These are phyloP conservation scores for Piaya cayana DNA, from an alignment of 2,113 vertebrate genomes.

Conservation along the genomic window DNA sequence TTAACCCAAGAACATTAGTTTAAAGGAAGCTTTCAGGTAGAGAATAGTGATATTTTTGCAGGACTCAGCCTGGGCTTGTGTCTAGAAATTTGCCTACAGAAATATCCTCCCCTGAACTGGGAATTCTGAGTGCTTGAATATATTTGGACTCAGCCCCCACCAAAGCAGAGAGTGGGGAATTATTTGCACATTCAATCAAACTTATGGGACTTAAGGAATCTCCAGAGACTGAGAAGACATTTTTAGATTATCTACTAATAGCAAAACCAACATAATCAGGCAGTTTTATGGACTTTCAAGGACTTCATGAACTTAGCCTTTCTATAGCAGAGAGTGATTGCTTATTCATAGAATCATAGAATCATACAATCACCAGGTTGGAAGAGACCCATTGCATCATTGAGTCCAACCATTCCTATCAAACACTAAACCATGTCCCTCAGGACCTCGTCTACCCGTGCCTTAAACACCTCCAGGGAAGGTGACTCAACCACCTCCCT, in stretches of 20 bases:
- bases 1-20: neutral
- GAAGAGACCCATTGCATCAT: no score
- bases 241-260: neutral
- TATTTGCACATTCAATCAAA: neutral
- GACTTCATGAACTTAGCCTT: neutral
- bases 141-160: neutral
- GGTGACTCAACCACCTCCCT: no score
- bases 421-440: no score
- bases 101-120: neutral
- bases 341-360: no score
- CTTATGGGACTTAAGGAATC: neutral
- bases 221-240: rapidly evolving
- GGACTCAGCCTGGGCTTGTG: neutral
- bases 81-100: neutral
- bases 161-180: neutral
- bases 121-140: neutral
- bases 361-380: no score
- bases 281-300: neutral
- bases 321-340: neutral
- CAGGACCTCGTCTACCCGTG: no score
- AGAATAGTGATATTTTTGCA: neutral
- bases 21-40: neutral
- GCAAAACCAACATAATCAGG: neutral
- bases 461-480: no score
- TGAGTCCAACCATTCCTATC: no score